phyloP scores from a whole-genome alignment of 2,888 invertebrate species.

The Ormyrus thymus region DNA sequence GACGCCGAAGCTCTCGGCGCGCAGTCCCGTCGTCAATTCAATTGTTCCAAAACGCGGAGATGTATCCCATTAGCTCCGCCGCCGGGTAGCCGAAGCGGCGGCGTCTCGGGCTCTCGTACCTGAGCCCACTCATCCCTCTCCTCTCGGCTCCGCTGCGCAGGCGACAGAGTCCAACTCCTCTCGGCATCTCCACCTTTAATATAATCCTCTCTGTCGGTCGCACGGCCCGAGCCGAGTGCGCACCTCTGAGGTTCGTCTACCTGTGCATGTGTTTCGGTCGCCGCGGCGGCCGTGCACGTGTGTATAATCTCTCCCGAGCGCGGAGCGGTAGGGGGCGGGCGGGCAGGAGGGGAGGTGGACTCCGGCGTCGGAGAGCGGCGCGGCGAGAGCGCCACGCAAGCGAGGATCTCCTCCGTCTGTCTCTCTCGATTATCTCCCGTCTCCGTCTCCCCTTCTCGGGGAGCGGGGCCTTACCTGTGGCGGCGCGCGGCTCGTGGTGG shows the following conservation, averaged over 20 bases:
- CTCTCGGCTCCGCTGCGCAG: neutral
- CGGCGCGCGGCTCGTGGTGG: constrained; percentile 1
- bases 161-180: neutral
- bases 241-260: constrained; percentile 46
- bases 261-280: constrained; percentile 16
- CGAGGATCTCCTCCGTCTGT: constrained; percentile 21
- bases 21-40: constrained; percentile 21
- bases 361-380: constrained; percentile 8
- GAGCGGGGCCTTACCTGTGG: constrained; percentile 3
- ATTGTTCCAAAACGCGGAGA: constrained; percentile 17
- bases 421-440: no score
- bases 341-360: no score
- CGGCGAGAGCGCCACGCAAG: constrained; percentile 53
- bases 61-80: no score
- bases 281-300: constrained; percentile 3
- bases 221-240: neutral
- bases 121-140: constrained; percentile 2
- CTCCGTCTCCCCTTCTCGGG: no score
- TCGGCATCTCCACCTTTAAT: neutral
- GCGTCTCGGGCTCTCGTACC: constrained; percentile 1
- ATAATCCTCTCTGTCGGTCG: constrained; percentile 24
- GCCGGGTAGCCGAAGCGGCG: no score
- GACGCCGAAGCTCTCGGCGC: no score
- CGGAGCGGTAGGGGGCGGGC: neutral
- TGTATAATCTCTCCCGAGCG: constrained; percentile 22